Percentiles rank a stretch among this genome's conserved stretches.
Conservation (phyloP, 2,113 vertebrate genomes). For the Oreotrochilus melanogaster region DNA sequence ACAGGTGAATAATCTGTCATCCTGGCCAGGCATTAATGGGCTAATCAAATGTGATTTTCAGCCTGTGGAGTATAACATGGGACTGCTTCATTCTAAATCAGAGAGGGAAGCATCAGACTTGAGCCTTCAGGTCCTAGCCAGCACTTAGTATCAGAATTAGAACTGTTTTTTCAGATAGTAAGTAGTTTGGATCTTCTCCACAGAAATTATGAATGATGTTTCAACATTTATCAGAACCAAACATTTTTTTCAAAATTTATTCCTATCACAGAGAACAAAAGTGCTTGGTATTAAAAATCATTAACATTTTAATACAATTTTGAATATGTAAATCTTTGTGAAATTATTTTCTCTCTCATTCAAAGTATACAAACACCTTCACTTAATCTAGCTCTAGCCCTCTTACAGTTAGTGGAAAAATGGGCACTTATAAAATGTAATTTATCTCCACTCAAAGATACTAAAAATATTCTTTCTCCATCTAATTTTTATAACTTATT, state of each 20-base stretch:
- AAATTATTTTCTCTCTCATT: neutral
- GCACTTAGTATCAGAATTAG: fast-evolving
- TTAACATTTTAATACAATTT: neutral
- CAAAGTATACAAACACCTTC: neutral
- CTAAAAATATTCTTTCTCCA: neutral
- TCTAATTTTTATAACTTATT: neutral
- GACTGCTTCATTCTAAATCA: neutral
- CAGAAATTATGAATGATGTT: neutral
- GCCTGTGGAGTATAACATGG: neutral
- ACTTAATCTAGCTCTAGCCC: neutral
- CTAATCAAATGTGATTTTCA: neutral
- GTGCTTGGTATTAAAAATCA: neutral
- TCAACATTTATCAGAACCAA: neutral
- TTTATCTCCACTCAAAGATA: neutral
- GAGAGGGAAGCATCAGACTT: fast-evolving
- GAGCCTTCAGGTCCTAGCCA: neutral
- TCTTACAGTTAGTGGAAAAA: neutral
- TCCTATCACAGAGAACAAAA: neutral
- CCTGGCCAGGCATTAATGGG: conserved; percentile 21
- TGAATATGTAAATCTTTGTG: neutral
- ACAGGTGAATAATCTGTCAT: conserved; percentile 25
- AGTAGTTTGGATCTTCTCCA: too few relatives aligned
- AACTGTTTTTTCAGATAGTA: fast-evolving
- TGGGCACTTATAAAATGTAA: neutral
- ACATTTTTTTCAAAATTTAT: neutral